phyloP scores from a whole-genome alignment of 2,888 invertebrate genomes.

The Drosophila seclusa region DNA sequence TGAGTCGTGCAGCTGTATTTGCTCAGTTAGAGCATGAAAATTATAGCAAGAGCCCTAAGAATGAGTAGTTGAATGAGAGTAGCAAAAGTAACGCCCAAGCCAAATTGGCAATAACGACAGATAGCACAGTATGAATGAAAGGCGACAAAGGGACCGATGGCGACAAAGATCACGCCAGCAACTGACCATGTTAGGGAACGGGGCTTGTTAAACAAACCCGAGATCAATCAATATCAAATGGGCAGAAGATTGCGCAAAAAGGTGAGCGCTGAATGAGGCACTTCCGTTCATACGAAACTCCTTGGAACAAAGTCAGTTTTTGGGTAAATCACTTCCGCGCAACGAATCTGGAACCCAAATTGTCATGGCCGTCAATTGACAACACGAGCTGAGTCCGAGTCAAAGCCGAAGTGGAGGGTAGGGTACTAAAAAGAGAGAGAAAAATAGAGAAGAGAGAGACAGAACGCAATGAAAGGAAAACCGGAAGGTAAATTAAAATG shows the following conservation, averaged over 20 bases:
- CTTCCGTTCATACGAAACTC: constrained; percentile 61
- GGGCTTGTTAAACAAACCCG: constrained; percentile 61
- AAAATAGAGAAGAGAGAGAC: constrained; percentile 7
- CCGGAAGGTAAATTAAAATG: constrained; percentile 80
- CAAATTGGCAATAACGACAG: constrained; percentile 45
- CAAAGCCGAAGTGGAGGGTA: constrained; percentile 9
- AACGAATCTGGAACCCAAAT: constrained; percentile 70
- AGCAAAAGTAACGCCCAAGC: constrained; percentile 53
- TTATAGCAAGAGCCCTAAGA: constrained; percentile 33
- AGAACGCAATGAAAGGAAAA: constrained; percentile 58
- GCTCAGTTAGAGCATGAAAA: constrained; percentile 16
- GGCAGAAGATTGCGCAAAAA: constrained; percentile 41
- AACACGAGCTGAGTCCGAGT: constrained; percentile 52
- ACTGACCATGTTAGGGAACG: constrained; percentile 42
- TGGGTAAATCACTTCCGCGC: constrained; percentile 78
- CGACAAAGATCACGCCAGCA: constrained; percentile 68
- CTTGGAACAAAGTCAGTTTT: constrained; percentile 58
- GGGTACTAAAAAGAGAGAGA: neutral
- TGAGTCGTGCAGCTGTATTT: constrained; percentile 50
- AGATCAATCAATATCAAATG: constrained; percentile 67
- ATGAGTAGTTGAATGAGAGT: constrained; percentile 8
- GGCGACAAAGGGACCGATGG: constrained; percentile 24
- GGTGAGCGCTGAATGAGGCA: constrained; percentile 57
- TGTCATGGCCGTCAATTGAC: constrained; percentile 78
- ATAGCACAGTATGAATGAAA: constrained; percentile 41